Evolutionary conservation across 2,113 vertebrate species (phyloP), one percentile per base, ranked within the genome.

Genomic region (Cebidichthys violaceus): DNA sequence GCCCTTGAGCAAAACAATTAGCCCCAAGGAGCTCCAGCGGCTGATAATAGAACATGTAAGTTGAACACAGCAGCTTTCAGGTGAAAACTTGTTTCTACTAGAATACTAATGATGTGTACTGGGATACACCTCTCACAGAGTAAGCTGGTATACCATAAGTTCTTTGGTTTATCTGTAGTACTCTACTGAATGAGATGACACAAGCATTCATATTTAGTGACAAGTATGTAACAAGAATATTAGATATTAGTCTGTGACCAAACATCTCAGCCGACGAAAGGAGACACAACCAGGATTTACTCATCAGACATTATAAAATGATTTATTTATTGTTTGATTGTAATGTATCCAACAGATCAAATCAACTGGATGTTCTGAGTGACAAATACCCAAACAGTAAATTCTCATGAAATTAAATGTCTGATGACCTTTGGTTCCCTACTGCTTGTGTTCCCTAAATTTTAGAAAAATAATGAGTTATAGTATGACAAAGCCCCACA

Each of bases 321-420:
- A 35, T 47, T 52, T 15, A 35, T 86, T 76, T 71, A 80, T 85
- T 77, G 35, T 45, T 80, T 43, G 22, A 41, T 67, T 11, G 61
- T 37, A 60, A 14, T 1, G 22, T 29, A 72, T 65, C 47, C 83
- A 74, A 73, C 14, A 43, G 8, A 43, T 79, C 0, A 71, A 62
- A 41, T 79, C 15, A 74, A 24, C 27, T 65, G 41, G 9, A 77
- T 29, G 37, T 70, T 50, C 3, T 17, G 10, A 67, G 41, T 73
- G 43, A 54, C 24, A 47, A 76, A 66, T 52, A 66, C 20, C 57
- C 24, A 60, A 57, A 69, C 8, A 68, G 24, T 45, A 17, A 31
- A 64, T 57, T 29, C 41, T 54, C 27, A 37, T 3, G 29, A 39
- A 81, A 33, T 15, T 0, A 64, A 55, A 57, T 14, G 11, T 57